phyloP scores from a whole-genome alignment of 2,797 vertebrate genomes.

The Phrynocephalus forsythii region DNA sequence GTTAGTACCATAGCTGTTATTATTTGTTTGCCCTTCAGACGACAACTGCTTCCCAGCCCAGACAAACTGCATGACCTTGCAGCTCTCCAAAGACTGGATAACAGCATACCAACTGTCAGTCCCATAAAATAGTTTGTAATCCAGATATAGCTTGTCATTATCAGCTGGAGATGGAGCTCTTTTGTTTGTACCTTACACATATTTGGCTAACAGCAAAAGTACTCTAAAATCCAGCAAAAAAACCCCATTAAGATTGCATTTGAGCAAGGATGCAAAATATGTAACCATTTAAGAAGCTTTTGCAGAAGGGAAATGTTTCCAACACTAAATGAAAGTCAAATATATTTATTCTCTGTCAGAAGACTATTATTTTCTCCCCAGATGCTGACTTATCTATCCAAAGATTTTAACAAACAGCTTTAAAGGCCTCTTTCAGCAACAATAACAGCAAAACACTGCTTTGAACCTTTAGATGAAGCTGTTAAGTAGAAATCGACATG shows the following conservation, averaged over 20 bases:
- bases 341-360: conserved; percentile 63
- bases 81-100: background rate
- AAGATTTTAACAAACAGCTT: conserved; percentile 34
- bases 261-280: conserved; percentile 29
- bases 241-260: conserved; percentile 27
- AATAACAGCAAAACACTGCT: conserved; percentile 25
- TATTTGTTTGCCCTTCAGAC: background rate
- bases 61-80: background rate
- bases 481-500: conserved; percentile 31
- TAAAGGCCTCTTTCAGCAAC: conserved; percentile 43
- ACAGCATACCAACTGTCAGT: background rate
- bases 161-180: background rate
- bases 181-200: conserved; percentile 21
- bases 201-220: conserved; percentile 35
- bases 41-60: background rate
- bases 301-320: conserved; percentile 64
- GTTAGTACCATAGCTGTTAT: background rate
- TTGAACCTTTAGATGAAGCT: conserved; percentile 7
- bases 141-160: background rate
- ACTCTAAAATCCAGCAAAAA: conserved; percentile 40
- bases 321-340: conserved; percentile 66
- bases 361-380: conserved; percentile 56
- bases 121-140: background rate
- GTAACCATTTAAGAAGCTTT: conserved; percentile 61
- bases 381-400: conserved; percentile 51